A percentile compares a stretch with the other conserved stretches of the same genome.
phyloP scores from a whole-genome alignment of 2,113 vertebrate species.

The Hemiscyllium ocellatum region DNA sequence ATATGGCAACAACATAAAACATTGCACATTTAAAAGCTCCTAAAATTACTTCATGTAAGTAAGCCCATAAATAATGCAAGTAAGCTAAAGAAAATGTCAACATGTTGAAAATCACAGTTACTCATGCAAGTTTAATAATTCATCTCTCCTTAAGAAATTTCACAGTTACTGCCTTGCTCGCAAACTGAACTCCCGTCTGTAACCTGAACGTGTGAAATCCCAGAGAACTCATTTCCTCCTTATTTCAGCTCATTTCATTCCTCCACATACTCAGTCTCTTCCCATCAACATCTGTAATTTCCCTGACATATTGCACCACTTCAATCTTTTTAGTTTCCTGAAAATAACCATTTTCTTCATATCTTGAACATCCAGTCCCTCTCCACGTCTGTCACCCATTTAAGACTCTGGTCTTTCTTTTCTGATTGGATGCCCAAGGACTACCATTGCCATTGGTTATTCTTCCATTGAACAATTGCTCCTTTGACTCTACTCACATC shows the following conservation, averaged over 20 bases:
- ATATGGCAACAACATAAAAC: conserved; percentile 25
- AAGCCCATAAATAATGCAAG: conserved; percentile 7
- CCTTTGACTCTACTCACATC: neutral
- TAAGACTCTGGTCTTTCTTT: neutral
- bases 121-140: neutral
- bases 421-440: neutral
- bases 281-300: neutral
- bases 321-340: neutral
- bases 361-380: neutral
- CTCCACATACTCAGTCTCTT: neutral
- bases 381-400: neutral
- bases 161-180: neutral
- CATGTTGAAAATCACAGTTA: neutral
- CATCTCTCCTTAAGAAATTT: neutral
- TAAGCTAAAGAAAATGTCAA: conserved; percentile 5
- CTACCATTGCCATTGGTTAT: neutral
- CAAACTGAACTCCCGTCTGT: neutral
- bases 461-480: neutral
- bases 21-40: neutral
- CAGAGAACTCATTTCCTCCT: neutral
- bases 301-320: neutral
- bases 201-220: neutral
- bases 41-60: conserved; percentile 19
- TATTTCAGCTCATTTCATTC: neutral
- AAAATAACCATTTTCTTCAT: neutral